Base-by-base conservation (phyloP, 2,113 vertebrate genomes). In the Leucoraja erinaceus region DNA sequence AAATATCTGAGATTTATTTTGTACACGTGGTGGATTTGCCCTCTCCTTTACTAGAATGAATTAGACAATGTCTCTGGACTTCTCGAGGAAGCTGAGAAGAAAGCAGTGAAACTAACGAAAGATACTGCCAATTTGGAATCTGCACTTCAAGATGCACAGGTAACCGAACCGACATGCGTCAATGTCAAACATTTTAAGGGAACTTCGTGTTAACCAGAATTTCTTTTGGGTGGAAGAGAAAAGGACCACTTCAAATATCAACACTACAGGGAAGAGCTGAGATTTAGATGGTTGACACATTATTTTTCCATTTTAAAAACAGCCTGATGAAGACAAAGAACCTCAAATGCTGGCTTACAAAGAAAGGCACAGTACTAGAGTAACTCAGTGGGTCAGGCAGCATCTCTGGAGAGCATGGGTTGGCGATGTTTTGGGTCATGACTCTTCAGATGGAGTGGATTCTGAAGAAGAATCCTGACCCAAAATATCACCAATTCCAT, bases 11-110 rank as follows among this genome's bases (percentile, higher is more conserved):
- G 59, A 8, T 86, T 63, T 86, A 0, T 31, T 88, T 86, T 90
- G 20, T 86, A 59, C 4, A n/a, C 9, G n/a, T 16, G 12, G 8
- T 74, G 9, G 2, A 72, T 59, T 47, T 66, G 59, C 59, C 76
- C 33, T 47, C 18, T 61, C 56, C 56, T 92, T 94, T 94, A 94
- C n/a, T 94, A 99, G 99, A 96, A 96, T 68, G 99, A 99, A 93
- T 93, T 99, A 94, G 99, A 99, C 94, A 99, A 98, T 0, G 97
- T 99, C 72, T 98, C 98, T 0, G 91, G 96, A 77, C 95, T 99
- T 93, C 95, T 99, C 94, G 98, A 99, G 95, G 99, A 99, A 94
- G 97, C 98, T 0, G 99, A 99, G 95, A 99, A 98, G 95, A 99
- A 98, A 94, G 96, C 98, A 3, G 97, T 99, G 90, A 99, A 99